These are phyloP conservation scores for Lophius piscatorius DNA, from an alignment of 2,113 vertebrate genomes.

Conservation along the genomic window DNA sequence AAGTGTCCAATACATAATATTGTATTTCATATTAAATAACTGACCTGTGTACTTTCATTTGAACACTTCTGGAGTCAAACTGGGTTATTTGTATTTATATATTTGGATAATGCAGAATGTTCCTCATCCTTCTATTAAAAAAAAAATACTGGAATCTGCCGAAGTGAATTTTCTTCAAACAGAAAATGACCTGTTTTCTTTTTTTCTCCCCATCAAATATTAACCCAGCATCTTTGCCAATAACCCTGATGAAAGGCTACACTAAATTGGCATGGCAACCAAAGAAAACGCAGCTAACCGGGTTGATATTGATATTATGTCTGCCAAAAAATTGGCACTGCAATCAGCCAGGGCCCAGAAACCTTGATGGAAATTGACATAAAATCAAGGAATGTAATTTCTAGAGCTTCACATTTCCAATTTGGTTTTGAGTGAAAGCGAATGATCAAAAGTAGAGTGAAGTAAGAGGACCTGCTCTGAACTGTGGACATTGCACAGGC, in stretches of 20 bases:
- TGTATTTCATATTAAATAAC: too few species aligned
- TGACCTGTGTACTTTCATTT: not conserved
- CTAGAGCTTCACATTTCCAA: slow-evolving; percentile 12
- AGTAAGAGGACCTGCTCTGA: too few species aligned
- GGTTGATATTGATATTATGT: slow-evolving; percentile 53
- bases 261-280: slow-evolving; percentile 53
- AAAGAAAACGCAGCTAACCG: slow-evolving; percentile 56
- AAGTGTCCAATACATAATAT: too few species aligned
- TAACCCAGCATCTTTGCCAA: slow-evolving; percentile 48
- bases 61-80: not conserved
- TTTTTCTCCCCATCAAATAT: slow-evolving; percentile 52
- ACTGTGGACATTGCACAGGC: too few species aligned
- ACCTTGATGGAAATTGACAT: slow-evolving; percentile 65
- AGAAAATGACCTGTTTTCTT: slow-evolving; percentile 36
- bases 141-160: slow-evolving; percentile 40
- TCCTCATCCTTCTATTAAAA: slow-evolving; percentile 11
- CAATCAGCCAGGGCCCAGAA: slow-evolving; percentile 39
- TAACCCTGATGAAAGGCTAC: slow-evolving; percentile 51
- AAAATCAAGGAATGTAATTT: slow-evolving; percentile 66
- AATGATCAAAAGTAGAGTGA: slow-evolving; percentile 19
- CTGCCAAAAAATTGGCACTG: slow-evolving; percentile 41
- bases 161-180: slow-evolving; percentile 42
- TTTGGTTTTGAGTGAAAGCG: slow-evolving; percentile 5
- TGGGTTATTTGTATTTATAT: not conserved
- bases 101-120: slow-evolving; percentile 18